Evolutionary conservation across 2,113 vertebrate genomes (phyloP), one percentile per base, ranked within the genome.

Genomic region (Ceyx melanurus): DNA sequence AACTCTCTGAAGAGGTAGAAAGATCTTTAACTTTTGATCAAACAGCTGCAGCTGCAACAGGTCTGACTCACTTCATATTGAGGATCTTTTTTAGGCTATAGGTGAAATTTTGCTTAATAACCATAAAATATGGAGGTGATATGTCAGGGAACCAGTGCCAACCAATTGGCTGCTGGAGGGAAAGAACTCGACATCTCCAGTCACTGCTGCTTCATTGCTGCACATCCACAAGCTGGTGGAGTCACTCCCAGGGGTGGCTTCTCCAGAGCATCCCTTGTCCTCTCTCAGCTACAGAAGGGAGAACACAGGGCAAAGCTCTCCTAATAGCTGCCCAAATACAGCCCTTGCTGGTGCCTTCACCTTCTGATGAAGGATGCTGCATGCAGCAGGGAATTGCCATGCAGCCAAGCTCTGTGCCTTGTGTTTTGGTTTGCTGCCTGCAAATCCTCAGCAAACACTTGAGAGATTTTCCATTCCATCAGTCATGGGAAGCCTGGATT

Each of bases 381-480:
- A 15, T 9, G 64, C 86, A 89, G 94, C 58, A 90, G 83, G 86
- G 91, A 94, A 93, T 79, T 92, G 25, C 84, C 61, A 80, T 17
- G 58, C 82, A 91, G 89, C 81, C 81, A 53, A 35, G 85, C 85
- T 89, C n/a, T 73, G 67, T 86, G 73, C n/a, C 46, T 81, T 73
- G 40, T 74, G 86, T 83, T 96, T 94, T 96, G 79, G 60, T 94
- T 95, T 79, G 86, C 82, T 80, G 95, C 91, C 91, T 95, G 82
- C 70, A 96, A 93, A 91, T 75, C 92, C 89, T 81, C 87, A 33
- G 92, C 93, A 93, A 95, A 91, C 82, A 86, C 87, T 92, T 1
- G 23, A 93, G 91, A 89, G 54, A 66, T 90, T 85, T 92, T 87
- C 77, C 73, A 60, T 11, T 72, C 92, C 62, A 45, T 92, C 87